Base-by-base conservation (phyloP, 2,888 invertebrate genomes). In the Oscheius sp. region DNA sequence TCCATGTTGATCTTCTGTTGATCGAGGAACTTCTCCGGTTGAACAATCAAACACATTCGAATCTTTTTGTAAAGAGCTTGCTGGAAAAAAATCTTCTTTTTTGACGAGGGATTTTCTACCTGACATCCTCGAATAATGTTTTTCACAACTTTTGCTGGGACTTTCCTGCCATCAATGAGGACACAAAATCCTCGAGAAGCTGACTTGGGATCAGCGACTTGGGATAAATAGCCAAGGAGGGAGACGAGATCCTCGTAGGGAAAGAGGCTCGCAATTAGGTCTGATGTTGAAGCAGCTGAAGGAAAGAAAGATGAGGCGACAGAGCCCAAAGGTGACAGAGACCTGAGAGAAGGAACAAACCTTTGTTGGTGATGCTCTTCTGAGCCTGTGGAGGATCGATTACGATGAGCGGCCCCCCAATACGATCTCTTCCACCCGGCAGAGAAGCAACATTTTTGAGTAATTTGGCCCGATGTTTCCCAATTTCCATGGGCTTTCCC, bases 21-120 rank as follows among this genome's bases (percentile, higher is more conserved):
- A 84, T 92, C 92, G 90, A 92, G 91, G 88, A 92, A 92, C 53
- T 91, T 91, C 84, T 92, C 92, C 27, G 92, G 91, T 81, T 91
- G 90, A 73, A 93, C 88, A 70, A 92, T 91, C 82, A 92, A 46
- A 12, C 75, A 83, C 37, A 83, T 80, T 17, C 81, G 75, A 23
- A 83, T 75, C 58, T 78, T 76, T 45, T 75, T 74, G 71, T 78
- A 82, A 23, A 85, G 68, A 1, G 82, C 82, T 72, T 82, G 81
- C 80, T 82, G 72, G n/a, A n/a, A n/a, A n/a, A n/a, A n/a, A 39
- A 78, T 70, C 27, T 17, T 17, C 25, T 29, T 45, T 23, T 2
- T 2, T 39, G 39, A 39, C 31, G 63, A 34, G 37, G 17, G n/a
- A 8, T 29, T 4, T 61, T 58, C 15, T 52, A 75, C 72, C 70